These are phyloP conservation scores for Scolanthus callimorphus DNA, from an alignment of 92 coral and sea anemone genomes.

Conservation along the genomic window DNA sequence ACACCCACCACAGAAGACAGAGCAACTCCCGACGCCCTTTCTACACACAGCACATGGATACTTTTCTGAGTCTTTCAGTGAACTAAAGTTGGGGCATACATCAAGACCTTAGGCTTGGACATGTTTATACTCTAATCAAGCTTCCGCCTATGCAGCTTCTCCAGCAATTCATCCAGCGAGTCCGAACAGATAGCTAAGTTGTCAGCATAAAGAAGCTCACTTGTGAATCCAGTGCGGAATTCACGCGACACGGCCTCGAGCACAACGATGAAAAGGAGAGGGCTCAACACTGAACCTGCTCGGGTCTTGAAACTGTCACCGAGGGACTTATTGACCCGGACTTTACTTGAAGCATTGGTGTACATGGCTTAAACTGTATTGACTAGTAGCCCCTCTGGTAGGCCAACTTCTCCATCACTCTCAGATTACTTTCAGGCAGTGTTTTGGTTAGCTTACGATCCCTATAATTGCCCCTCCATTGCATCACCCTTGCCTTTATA, in stretches of 20 bases:
- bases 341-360: slow-evolving; percentile 8
- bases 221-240: slow-evolving; percentile 18
- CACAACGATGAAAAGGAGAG: slow-evolving; percentile 30
- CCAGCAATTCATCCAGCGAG: background rate
- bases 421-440: slow-evolving; percentile 13
- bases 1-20: slow-evolving; percentile 7
- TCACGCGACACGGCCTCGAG: slow-evolving; percentile 25
- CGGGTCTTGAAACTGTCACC: slow-evolving; percentile 16
- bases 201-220: slow-evolving; percentile 43
- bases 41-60: slow-evolving; percentile 33
- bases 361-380: slow-evolving; percentile 6
- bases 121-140: slow-evolving; percentile 6
- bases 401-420: slow-evolving; percentile 13
- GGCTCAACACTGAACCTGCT: slow-evolving; percentile 36
- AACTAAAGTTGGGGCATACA: background rate
- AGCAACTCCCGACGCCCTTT: slow-evolving; percentile 23
- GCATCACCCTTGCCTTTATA: slow-evolving; percentile 46
- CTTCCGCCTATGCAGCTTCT: slow-evolving; percentile 12
- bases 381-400: slow-evolving; percentile 4
- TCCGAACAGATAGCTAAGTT: slow-evolving; percentile 9
- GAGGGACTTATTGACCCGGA: background rate
- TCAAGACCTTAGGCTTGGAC: slow-evolving; percentile 8
- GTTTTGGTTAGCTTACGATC: slow-evolving; percentile 14
- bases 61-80: slow-evolving; percentile 4
- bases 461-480: slow-evolving; percentile 34